Evolutionary conservation across 2,888 invertebrate species (phyloP).

Genomic region (Stegana nigrithorax): DNA sequence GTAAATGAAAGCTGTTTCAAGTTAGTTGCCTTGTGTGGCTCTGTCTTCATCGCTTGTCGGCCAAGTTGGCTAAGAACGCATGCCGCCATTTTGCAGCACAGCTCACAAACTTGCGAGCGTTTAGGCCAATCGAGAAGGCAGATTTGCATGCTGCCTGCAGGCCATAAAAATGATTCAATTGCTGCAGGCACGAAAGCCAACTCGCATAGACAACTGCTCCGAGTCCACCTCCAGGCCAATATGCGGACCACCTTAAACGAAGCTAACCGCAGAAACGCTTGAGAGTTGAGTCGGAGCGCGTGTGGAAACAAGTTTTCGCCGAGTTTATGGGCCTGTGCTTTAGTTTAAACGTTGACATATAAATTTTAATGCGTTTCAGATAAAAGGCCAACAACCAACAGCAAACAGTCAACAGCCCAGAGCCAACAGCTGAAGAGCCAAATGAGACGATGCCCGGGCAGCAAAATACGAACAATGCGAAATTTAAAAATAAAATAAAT

Average conservation of each 20-base stretch:
- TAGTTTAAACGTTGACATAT: conserved; percentile 50
- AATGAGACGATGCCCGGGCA: not conserved
- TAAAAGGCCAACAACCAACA: conserved; percentile 32
- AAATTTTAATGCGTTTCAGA: conserved; percentile 52
- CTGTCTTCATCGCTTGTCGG: no score
- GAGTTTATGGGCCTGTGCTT: conserved; percentile 25
- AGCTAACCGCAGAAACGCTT: not conserved
- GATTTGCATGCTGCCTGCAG: conserved; percentile 18
- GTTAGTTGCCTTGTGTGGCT: no score
- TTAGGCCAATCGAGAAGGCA: conserved; percentile 47
- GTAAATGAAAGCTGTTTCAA: no score
- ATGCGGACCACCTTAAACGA: not conserved
- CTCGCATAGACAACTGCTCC: not conserved
- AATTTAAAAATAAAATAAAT: conserved; percentile 60
- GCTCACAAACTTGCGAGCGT: conserved; percentile 30
- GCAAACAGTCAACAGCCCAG: not conserved
- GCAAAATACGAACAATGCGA: conserved; percentile 52
- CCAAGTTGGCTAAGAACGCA: no score
- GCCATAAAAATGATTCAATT: conserved; percentile 61
- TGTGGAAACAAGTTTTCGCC: conserved; percentile 45
- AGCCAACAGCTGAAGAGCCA: not conserved
- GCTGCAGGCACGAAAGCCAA: conserved; percentile 47
- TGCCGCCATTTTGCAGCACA: conserved; percentile 10
- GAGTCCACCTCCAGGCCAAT: not conserved
- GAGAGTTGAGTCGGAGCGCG: conserved; percentile 6